A percentile compares a stretch with the other conserved stretches of the same genome.
These are phyloP conservation scores for Mimumesa dahlbomi DNA, from an alignment of 2,888 invertebrate genomes.

Conservation along the genomic window DNA sequence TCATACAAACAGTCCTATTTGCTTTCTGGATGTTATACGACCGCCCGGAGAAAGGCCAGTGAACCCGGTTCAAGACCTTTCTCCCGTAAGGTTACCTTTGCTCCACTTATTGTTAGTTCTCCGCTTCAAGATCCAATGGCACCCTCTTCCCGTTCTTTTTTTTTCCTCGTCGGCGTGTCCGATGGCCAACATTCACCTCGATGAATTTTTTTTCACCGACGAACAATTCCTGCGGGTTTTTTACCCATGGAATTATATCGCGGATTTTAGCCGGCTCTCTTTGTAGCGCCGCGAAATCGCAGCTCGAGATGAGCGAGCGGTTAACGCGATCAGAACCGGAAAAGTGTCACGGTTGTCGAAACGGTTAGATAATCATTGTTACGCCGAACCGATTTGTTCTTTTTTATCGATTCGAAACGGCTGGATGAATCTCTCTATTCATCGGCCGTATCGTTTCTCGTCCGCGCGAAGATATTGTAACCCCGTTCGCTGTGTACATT, in stretches of 20 bases:
- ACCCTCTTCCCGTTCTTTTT: conserved; percentile 37
- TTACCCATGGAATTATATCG: neutral
- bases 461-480: no score
- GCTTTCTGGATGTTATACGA: conserved; percentile 13
- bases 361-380: no score
- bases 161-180: conserved; percentile 4
- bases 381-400: no score
- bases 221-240: conserved; percentile 5
- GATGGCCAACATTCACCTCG: conserved; percentile 38
- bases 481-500: no score
- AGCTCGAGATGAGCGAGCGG: no score
- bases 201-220: conserved; percentile 8
- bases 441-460: no score
- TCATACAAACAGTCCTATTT: neutral
- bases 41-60: conserved; percentile 48
- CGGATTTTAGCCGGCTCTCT: neutral
- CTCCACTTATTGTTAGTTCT: conserved; percentile 49
- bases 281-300: no score
- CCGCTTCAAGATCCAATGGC: conserved; percentile 25
- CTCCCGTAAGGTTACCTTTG: conserved; percentile 60
- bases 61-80: conserved; percentile 67
- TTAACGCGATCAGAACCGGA: no score
- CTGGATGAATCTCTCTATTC: no score
- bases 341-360: no score
- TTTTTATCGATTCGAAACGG: no score